Evolutionary conservation across 1,140 invertebrate genomes (phyloP).

Genomic region (Leptinotarsa texana): DNA sequence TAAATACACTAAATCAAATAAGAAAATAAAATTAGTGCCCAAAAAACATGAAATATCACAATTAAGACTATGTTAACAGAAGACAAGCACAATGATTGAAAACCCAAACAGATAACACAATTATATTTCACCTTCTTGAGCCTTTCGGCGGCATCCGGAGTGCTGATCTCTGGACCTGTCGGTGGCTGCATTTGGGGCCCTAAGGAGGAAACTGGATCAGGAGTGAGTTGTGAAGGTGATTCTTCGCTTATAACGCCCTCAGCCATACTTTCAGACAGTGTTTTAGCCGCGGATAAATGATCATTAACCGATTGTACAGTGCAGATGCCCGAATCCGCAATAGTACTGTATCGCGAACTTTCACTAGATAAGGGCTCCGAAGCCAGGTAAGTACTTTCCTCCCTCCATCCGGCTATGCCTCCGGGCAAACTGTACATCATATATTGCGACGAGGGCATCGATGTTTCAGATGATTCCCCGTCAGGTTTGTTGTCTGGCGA

Average conservation of each 20-base stretch:
- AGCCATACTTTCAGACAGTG: constrained; percentile 44
- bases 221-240: constrained; percentile 28
- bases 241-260: constrained; percentile 46
- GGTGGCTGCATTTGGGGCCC: constrained; percentile 47
- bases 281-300: constrained; percentile 35
- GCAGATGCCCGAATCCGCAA: not conserved
- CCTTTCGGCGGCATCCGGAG: constrained; percentile 23
- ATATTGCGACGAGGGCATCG: constrained; percentile 32
- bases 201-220: constrained; percentile 36
- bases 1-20: constrained; percentile 19
- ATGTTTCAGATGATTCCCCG: constrained; percentile 20
- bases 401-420: constrained; percentile 79
- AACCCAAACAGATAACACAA: constrained; percentile 43
- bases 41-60: constrained; percentile 32
- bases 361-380: constrained; percentile 52
- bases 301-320: constrained; percentile 30
- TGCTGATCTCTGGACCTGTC: constrained; percentile 23
- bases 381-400: constrained; percentile 78
- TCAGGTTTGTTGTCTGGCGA: constrained; percentile 55
- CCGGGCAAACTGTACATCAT: constrained; percentile 63
- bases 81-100: constrained; percentile 39
- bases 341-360: not conserved
- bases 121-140: constrained; percentile 52
- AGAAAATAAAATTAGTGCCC: constrained; percentile 30
- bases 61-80: constrained; percentile 37